A percentile compares a stretch with the other conserved stretches of the same genome.
Evolutionary conservation across 1,140 invertebrate species (phyloP).

Genomic region (Brachionus angularis): DNA sequence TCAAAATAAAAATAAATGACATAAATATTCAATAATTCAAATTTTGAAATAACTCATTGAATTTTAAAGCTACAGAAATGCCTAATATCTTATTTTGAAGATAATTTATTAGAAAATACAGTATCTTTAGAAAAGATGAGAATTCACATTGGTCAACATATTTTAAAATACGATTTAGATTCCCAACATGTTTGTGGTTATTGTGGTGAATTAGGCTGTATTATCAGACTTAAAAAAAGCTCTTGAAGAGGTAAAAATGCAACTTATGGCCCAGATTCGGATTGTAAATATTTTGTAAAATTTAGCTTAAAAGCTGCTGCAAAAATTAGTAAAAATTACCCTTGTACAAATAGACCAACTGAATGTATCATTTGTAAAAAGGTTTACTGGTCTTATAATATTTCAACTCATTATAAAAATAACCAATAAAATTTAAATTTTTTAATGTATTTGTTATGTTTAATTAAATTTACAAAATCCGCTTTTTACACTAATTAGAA

Average conservation of each 20-base stretch:
- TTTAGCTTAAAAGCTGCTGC: not conserved
- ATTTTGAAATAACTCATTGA: no score
- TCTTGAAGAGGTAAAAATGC: not conserved
- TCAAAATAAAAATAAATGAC: no score
- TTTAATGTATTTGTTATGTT: no score
- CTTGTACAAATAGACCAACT: not conserved
- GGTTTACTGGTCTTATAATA: not conserved
- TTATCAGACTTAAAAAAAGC: not conserved
- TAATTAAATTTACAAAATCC: no score
- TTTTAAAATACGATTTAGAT: not conserved
- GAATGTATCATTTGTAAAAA: not conserved
- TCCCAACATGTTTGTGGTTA: not conserved
- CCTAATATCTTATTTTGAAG: no score
- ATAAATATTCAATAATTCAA: no score
- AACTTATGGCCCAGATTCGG: not conserved
- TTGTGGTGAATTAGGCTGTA: not conserved
- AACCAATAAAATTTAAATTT: no score
- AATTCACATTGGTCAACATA: not conserved
- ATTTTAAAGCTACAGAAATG: no score
- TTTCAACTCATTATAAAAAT: not conserved
- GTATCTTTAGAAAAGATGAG: not conserved
- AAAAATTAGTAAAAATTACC: not conserved
- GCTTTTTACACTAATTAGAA: no score
- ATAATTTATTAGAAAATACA: no score
- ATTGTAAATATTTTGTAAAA: not conserved